Base-by-base conservation (phyloP, 2,113 vertebrate species). In the Piliocolobus tephrosceles region DNA sequence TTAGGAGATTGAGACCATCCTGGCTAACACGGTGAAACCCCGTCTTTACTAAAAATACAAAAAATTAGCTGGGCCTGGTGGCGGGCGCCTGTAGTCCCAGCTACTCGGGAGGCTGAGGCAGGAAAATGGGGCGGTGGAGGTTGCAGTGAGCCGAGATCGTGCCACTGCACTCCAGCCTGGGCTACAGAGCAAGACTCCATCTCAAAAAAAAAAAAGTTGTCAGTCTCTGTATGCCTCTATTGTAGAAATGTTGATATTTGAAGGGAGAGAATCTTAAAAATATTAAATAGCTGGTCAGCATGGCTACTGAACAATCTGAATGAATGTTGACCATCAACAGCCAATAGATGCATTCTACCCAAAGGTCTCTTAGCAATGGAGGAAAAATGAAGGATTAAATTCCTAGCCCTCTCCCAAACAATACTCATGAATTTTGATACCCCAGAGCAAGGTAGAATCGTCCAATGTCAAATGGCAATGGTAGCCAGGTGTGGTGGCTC, bases 401-500 rank as follows among this genome's bases (percentile, higher is more conserved):
- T 43, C 64, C 82, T 57, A 85, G n/a, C 61, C 35, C 43, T 91
- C 32, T 72, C 35, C 45, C 23, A 78, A 78, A 96, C 18, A 73
- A 43, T 68, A 83, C 78, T 73, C 79, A 17, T 95, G 83, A 93
- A 84, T 90, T 91, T 68, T 93, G 17, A 82, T 8, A 58, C 6
- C 35, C 82, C 91, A 78, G 70, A 66, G 61, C 32, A 84, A 92
- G 83, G 8, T 86, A 79, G 52, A 92, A 81, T 25, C 47, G 20
- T 43, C 61, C 85, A 73, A 61, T 38, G 52, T 72, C 83, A 96
- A 88, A 92, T 96, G 76, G 40, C 52, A 95, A 75, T 35, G 25
- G 18, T 64, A 30, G 61, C 61, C 12, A 0, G 27, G 27, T 64
- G 27, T 64, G 5, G 27, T 32, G 61, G 61, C 61, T 64, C 61